phyloP scores from a whole-genome alignment of 2,113 vertebrate species.

The Henicopernis longicauda region DNA sequence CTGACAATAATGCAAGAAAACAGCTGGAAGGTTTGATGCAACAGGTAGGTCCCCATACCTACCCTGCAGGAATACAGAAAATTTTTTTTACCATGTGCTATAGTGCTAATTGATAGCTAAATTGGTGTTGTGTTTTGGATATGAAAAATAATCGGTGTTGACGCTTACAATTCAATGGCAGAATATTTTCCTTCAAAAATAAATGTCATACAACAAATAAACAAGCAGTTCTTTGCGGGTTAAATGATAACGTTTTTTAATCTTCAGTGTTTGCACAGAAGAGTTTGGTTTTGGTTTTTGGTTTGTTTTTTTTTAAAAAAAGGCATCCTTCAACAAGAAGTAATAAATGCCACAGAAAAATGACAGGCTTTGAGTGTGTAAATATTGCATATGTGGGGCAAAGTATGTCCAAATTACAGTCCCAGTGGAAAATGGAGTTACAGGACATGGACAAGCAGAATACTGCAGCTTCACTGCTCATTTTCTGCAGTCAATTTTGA shows the following conservation, averaged over 20 bases:
- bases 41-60: neutral
- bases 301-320: too few species aligned
- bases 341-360: neutral
- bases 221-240: neutral
- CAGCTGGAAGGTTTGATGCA: neutral
- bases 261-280: neutral
- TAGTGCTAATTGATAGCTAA: neutral
- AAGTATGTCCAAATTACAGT: neutral
- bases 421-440: neutral
- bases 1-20: neutral
- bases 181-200: neutral
- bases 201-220: neutral
- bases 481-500: neutral
- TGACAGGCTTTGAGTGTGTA: neutral
- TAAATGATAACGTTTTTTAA: neutral
- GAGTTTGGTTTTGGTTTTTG: neutral
- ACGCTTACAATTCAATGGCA: neutral
- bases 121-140: neutral
- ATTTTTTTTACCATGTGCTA: neutral
- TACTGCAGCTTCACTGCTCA: neutral
- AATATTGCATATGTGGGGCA: neutral
- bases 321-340: neutral
- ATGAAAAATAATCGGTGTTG: neutral
- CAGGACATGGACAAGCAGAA: neutral
- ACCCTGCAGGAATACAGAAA: neutral